phyloP scores from a whole-genome alignment of 2,113 vertebrate genomes.

The Podarcis raffonei region DNA sequence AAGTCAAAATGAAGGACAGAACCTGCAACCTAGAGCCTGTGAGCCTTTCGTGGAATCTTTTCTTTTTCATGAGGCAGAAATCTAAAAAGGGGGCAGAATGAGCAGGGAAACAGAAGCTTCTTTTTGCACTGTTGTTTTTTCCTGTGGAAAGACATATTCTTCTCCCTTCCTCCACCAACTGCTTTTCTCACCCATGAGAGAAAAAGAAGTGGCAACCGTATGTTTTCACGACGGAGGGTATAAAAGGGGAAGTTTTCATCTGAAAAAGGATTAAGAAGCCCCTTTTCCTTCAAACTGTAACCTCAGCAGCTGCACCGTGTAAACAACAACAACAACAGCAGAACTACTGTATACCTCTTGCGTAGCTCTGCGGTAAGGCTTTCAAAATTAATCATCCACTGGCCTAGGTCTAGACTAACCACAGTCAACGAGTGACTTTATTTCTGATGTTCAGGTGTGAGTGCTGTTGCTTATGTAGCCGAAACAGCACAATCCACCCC shows the following conservation, averaged over 20 bases:
- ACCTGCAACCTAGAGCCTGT: not conserved
- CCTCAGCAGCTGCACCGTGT: not conserved
- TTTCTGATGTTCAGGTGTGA: not conserved
- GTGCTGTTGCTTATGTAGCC: not conserved
- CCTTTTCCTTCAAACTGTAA: not conserved
- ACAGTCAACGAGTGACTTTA: not conserved
- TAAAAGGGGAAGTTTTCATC: not conserved
- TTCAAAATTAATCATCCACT: not conserved
- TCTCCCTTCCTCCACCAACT: not conserved
- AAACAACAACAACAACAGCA: not conserved
- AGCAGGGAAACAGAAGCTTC: not conserved
- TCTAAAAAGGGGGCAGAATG: not conserved
- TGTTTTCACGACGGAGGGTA: not conserved
- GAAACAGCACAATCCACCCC: not conserved
- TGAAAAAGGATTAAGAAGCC: not conserved
- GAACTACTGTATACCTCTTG: not conserved
- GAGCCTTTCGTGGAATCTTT: not conserved
- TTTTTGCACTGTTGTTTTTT: not conserved
- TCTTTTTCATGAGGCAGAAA: not conserved
- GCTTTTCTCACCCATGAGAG: slow-evolving; percentile 24
- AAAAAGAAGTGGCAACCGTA: no score
- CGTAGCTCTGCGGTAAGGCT: not conserved
- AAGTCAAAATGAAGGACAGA: slow-evolving; percentile 42
- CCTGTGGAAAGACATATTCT: not conserved
- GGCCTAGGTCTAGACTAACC: not conserved